Conservation (phyloP, 1,140 invertebrate genomes). For the Cydia pomonella region DNA sequence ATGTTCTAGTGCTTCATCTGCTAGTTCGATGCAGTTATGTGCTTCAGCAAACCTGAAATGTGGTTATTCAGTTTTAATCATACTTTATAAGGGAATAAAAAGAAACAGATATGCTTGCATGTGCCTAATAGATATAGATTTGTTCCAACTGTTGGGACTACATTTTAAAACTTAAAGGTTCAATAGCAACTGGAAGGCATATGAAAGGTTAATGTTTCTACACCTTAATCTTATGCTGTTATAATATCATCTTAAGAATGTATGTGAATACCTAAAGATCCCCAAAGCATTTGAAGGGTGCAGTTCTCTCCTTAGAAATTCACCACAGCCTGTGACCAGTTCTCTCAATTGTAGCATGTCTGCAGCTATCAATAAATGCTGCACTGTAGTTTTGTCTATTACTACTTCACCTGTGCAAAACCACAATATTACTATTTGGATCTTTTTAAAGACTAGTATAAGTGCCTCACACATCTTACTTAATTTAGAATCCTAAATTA, state of each 20-base stretch:
- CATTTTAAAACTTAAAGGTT: no score
- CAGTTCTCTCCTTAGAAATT: constrained; percentile 93
- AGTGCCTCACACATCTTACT: no score
- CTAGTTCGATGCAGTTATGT: constrained; percentile 92
- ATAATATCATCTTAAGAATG: no score
- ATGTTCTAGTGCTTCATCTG: constrained; percentile 90
- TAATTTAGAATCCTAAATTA: no score
- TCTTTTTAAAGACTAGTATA: no score
- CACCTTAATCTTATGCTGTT: no score
- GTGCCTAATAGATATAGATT: no score
- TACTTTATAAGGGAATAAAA: no score
- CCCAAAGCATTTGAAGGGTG: constrained; percentile 95
- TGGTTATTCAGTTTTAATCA: background rate
- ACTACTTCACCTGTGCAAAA: constrained; percentile 66
- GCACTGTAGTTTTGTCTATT: constrained; percentile 89
- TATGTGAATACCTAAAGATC: constrained; percentile 85
- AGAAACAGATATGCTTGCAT: no score
- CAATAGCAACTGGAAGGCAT: no score
- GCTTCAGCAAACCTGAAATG: constrained; percentile 92
- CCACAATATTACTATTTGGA: background rate
- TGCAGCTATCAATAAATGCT: constrained; percentile 93
- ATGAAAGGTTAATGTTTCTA: no score
- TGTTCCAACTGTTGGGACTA: no score
- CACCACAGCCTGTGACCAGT: constrained; percentile 92
- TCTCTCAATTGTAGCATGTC: constrained; percentile 96